These are phyloP conservation scores for Podilymbus podiceps DNA, from an alignment of 2,113 vertebrate species.

Conservation along the genomic window DNA sequence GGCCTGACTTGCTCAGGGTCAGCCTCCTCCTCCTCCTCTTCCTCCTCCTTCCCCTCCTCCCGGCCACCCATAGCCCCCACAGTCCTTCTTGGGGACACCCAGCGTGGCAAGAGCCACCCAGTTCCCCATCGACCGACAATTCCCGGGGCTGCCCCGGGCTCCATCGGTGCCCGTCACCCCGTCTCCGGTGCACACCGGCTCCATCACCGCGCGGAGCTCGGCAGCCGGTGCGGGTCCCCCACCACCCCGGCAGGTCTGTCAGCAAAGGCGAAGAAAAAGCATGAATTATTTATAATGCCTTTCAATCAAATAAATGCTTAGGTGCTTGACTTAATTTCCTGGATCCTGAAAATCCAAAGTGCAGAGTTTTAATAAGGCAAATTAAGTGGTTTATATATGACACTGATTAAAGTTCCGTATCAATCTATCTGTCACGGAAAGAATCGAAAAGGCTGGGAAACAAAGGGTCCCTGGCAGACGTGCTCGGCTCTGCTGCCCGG, in stretches of 20 bases:
- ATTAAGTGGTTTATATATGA: slow-evolving; percentile 24
- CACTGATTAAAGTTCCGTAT: background rate
- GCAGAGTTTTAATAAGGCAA: slow-evolving; percentile 20
- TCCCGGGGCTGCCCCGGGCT: background rate
- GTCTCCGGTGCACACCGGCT: rapidly evolving
- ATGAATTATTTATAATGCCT: slow-evolving; percentile 27
- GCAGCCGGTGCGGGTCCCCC: rapidly evolving
- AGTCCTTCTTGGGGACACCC: too few relatives aligned
- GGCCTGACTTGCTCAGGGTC: background rate
- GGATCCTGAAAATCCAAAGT: background rate
- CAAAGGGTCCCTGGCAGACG: background rate
- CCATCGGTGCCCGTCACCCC: rapidly evolving
- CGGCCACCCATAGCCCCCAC: background rate
- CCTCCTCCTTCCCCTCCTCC: too few relatives aligned
- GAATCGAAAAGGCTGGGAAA: background rate
- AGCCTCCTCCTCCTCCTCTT: background rate
- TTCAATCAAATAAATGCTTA: background rate
- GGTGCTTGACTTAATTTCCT: slow-evolving; percentile 40
- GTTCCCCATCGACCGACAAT: background rate
- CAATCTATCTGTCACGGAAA: background rate
- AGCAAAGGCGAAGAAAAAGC: background rate
- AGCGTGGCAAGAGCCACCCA: too few relatives aligned
- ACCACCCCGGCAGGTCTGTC: background rate
- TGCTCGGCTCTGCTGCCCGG: background rate
- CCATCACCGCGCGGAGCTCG: rapidly evolving